phyloP scores from a whole-genome alignment of 2,113 vertebrate species.

The Melanerpes aurifrons region DNA sequence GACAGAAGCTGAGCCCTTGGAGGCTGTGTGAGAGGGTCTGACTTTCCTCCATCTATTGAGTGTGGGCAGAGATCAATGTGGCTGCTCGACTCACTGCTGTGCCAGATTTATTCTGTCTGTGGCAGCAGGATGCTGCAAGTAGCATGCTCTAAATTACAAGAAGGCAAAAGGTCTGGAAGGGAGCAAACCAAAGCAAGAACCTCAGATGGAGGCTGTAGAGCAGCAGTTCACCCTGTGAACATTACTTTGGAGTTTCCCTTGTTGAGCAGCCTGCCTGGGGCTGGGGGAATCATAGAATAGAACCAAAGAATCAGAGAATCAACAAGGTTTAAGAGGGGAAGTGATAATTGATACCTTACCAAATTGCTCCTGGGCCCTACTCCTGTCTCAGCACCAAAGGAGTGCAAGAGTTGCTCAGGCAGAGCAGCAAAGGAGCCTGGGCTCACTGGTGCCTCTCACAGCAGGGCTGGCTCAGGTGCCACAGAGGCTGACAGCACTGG shows the following conservation, averaged over 20 bases:
- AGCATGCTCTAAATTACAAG: neutral
- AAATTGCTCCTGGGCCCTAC: neutral
- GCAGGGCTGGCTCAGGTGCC: neutral
- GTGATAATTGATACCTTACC: neutral
- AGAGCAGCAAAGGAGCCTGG: neutral
- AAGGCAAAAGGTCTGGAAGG: neutral
- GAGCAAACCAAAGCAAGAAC: neutral
- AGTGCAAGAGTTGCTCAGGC: neutral
- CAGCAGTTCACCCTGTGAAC: neutral
- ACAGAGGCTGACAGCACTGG: neutral
- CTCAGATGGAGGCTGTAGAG: neutral
- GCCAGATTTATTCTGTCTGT: neutral
- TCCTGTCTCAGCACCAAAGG: neutral
- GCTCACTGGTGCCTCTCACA: neutral
- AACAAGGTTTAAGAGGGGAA: too few relatives aligned
- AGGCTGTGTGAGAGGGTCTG: constrained; percentile 12
- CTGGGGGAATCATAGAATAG: neutral
- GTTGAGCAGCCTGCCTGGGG: neutral
- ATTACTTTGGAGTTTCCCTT: neutral
- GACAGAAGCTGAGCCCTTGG: neutral
- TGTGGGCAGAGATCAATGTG: constrained; percentile 8
- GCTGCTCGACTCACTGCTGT: constrained; percentile 1
- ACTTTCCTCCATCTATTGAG: neutral
- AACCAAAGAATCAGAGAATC: too few relatives aligned
- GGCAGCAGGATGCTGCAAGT: neutral